These are phyloP conservation scores for Pyrocephalus nanus DNA, from an alignment of 2,797 vertebrate species.

Conservation along the genomic window DNA sequence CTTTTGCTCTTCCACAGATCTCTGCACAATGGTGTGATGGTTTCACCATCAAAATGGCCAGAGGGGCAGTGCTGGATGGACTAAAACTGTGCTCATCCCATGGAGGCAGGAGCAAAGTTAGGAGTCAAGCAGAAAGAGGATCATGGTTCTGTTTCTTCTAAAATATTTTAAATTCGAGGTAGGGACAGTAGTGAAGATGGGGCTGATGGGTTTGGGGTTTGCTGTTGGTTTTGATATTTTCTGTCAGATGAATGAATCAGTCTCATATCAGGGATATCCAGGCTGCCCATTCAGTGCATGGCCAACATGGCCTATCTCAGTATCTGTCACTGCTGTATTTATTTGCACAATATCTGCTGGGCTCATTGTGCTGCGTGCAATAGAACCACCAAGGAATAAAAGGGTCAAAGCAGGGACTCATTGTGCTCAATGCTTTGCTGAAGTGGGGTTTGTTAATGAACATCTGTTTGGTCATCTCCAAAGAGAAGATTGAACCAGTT, in stretches of 20 bases:
- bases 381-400: neutral
- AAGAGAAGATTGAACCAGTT: neutral
- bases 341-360: neutral
- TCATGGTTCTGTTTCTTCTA: neutral
- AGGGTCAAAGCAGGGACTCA: neutral
- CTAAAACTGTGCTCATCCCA: neutral
- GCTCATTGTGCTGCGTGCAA: neutral
- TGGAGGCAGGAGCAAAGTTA: neutral
- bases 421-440: neutral
- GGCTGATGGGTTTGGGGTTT: neutral
- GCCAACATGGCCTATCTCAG: neutral
- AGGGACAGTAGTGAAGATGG: neutral
- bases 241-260: neutral
- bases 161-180: neutral
- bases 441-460: neutral
- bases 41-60: neutral
- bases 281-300: neutral
- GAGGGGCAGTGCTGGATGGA: neutral
- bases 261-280: neutral
- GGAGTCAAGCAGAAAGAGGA: neutral
- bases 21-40: neutral
- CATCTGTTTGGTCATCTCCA: neutral
- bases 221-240: neutral
- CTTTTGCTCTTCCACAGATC: neutral
- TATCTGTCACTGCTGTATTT: neutral